Evolutionary conservation across 2,888 invertebrate species (phyloP).

Genomic region (Sminthurinus aureus): DNA sequence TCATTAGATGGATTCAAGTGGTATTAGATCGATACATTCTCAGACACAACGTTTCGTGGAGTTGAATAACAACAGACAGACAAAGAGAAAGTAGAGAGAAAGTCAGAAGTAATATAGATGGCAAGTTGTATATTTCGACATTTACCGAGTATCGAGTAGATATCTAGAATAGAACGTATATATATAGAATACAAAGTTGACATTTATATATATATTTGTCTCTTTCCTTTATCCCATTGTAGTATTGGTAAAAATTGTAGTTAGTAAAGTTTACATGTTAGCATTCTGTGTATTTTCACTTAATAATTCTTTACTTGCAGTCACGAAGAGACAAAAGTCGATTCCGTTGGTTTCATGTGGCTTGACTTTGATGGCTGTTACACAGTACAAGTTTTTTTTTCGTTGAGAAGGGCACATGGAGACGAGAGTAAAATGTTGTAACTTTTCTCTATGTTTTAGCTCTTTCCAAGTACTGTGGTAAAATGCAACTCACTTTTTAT

Average conservation of each 20-base stretch:
- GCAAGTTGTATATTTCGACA: constrained; percentile 8
- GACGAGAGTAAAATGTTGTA: background rate
- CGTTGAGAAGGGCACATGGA: background rate
- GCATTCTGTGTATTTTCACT: background rate
- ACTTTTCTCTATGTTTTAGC: background rate
- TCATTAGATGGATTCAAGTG: too few species aligned
- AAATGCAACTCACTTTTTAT: background rate
- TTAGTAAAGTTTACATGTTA: background rate
- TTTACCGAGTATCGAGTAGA: constrained; percentile 10
- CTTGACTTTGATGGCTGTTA: background rate
- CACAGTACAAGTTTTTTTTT: background rate
- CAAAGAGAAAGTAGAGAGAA: background rate
- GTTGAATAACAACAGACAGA: background rate
- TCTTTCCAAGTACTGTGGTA: constrained; percentile 12
- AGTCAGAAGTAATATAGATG: background rate
- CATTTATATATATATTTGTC: constrained; percentile 21
- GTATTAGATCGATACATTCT: background rate
- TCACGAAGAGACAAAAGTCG: background rate
- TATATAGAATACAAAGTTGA: constrained; percentile 1
- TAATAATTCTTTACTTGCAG: background rate
- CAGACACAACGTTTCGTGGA: background rate
- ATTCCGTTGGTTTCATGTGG: background rate
- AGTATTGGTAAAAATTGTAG: background rate
- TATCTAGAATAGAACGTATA: background rate
- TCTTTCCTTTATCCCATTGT: background rate